Evolutionary conservation across 2,797 vertebrate species (phyloP).

Genomic region (Morus bassanus): DNA sequence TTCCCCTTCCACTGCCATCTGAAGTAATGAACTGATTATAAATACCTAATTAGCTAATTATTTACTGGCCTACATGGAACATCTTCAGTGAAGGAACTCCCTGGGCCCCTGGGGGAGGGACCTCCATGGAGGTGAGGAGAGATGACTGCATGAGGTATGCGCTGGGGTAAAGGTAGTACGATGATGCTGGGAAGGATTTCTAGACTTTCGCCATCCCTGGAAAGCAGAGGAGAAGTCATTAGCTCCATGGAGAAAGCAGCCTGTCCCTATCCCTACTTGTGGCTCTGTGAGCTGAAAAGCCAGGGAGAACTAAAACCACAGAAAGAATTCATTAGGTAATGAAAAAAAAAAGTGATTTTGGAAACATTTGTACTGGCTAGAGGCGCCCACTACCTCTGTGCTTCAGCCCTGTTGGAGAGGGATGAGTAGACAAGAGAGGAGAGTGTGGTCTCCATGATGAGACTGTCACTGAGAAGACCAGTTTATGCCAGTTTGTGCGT

Average conservation of each 20-base stretch:
- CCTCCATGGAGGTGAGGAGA: not conserved
- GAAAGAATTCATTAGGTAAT: not conserved
- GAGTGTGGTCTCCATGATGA: not conserved
- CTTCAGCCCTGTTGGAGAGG: not conserved
- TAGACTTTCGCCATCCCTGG: slow-evolving; percentile 14
- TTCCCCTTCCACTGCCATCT: not conserved
- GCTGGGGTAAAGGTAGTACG: not conserved
- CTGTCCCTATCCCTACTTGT: not conserved
- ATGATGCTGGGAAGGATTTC: slow-evolving; percentile 7
- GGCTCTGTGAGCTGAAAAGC: not conserved
- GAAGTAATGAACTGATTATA: slow-evolving; percentile 55
- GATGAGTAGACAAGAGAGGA: not conserved
- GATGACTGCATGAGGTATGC: rapidly evolving
- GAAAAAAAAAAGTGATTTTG: not conserved
- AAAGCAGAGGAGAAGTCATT: slow-evolving; percentile 42
- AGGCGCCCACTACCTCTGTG: not conserved
- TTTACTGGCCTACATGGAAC: slow-evolving; percentile 47
- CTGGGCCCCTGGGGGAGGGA: not conserved
- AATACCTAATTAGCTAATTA: slow-evolving; percentile 75
- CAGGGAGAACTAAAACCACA: not conserved
- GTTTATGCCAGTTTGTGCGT: not conserved
- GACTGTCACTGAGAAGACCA: not conserved
- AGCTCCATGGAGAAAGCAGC: not conserved
- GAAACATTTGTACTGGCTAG: not conserved
- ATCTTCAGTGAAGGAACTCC: slow-evolving; percentile 47